Conservation (phyloP, 2,888 invertebrate genomes). For the Drosophila aldrichi region DNA sequence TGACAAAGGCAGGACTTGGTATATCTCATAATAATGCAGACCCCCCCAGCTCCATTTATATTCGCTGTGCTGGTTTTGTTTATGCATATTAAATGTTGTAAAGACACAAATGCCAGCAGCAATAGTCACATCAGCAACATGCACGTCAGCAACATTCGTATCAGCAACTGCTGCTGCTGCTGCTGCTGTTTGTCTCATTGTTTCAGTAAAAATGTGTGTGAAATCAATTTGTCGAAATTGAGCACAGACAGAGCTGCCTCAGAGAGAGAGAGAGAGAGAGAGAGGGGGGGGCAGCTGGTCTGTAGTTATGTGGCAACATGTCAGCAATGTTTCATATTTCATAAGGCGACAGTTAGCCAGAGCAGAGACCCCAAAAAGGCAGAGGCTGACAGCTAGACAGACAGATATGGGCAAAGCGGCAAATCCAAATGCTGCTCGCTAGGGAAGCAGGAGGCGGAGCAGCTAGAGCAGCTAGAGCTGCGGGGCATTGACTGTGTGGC, state of each 20-base stretch:
- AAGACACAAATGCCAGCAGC: constrained; percentile 69
- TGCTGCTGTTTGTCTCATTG: constrained; percentile 30
- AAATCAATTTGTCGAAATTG: constrained; percentile 78
- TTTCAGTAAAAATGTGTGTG: constrained; percentile 65
- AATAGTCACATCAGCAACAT: constrained; percentile 37
- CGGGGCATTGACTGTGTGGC: constrained; percentile 3
- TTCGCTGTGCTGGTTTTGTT: constrained; percentile 58
- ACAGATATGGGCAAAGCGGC: constrained; percentile 49
- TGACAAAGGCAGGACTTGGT: constrained; percentile 61
- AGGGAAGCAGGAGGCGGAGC: neutral
- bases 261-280: neutral
- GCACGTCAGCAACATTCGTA: constrained; percentile 39
- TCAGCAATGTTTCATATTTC: constrained; percentile 69
- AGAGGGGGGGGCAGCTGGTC: neutral
- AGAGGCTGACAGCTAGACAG: constrained; percentile 29
- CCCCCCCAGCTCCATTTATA: constrained; percentile 1
- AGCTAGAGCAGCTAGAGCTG: neutral
- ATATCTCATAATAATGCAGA: constrained; percentile 59
- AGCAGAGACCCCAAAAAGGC: constrained; percentile 27
- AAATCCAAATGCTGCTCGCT: constrained; percentile 39
- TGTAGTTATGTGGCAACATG: constrained; percentile 65
- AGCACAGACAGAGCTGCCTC: constrained; percentile 30
- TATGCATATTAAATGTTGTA: constrained; percentile 76
- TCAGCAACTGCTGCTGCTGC: constrained; percentile 13
- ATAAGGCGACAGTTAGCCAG: constrained; percentile 60